Evolutionary conservation across 2,888 invertebrate species (phyloP), one percentile per base, ranked within the genome.

Genomic region (Pristionchus mayeri): DNA sequence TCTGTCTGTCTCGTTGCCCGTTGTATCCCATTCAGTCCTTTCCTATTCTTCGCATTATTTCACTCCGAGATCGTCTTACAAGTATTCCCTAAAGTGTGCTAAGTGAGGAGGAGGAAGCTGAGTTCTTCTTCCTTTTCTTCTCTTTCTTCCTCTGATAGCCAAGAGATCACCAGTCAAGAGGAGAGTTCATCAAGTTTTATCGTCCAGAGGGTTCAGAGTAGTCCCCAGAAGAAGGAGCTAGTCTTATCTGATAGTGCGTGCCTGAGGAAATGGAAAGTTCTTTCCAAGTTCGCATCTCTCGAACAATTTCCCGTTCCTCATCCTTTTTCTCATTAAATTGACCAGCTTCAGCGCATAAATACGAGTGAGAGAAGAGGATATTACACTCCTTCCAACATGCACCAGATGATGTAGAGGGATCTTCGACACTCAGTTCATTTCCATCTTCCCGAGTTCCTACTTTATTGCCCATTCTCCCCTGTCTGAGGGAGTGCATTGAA

Each of bases 41-140:
- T 44, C 44, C 44, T 44, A 44, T 44, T 44, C 44, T 44, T 21
- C 57, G 34, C 63, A 37, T 34, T 63, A 63, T 63, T 63, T 63
- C 63, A 30, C 60, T 44, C 44, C 44, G 6, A 44, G 60, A 60
- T 63, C 63, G 63, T 63, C 34, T 63, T 63, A 63, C 63, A 63
- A 63, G 63, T 34, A 63, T 63, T 63, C 63, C 63, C 63, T 34
- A 63, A 63, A 63, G 63, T 63, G 63, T 63, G 63, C 63, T 63
- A 63, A 63, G 63, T 63, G 34, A 24, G 50, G 18, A 18, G n/a
- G 21, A n/a, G 54, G 54, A 24, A 60, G 34, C 24, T 18, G 16
- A 44, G 44, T 44, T n/a, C n/a, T n/a, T n/a, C 9, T 11, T 27
- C 30, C 13, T 13, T 60, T 27, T 54, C 11, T 60, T 60, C 57